Base-by-base conservation (phyloP, 1,140 invertebrate genomes). In the Cephus cinctus region DNA sequence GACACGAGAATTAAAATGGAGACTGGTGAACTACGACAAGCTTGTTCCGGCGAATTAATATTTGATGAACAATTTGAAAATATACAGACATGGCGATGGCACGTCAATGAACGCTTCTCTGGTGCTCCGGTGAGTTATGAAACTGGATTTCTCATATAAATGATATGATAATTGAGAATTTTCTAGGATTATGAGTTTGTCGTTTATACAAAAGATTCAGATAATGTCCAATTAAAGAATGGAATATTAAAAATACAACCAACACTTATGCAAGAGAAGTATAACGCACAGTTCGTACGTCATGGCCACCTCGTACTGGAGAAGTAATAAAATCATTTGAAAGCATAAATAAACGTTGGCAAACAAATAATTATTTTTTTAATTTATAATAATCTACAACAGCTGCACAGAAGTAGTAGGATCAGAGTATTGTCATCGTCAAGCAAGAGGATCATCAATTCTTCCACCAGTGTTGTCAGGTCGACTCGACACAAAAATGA, bases 401-500 rank as follows among this genome's bases (percentile, higher is more conserved):
- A 87, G 84, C 32, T 87, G 85, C 53, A 86, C 85, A 0, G 80
- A 78, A 8, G 49, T 62, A 25, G 9, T 55, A 21, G 52, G 45
- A 32, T 57, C 59, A 1, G 5, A 43, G 1, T 77, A 83, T 5
- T 87, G 86, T 55, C 60, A 54, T 8, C 73, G 76, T 15, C 50
- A 63, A 39, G 77, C 77, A 0, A 47, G 52, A 3, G 80, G 78
- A 1, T 77, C 71, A 3, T 69, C 78, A 12, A 84, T 86, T 44
- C 59, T 87, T 15, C 85, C 85, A 1, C 87, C 88, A 1, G 71
- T 89, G 1, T 69, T 82, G 12, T 88, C 87, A 1, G 86, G 83
- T 4, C 80, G 83, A 56, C 63, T 92, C 20, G 81, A 81, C 14
- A 88, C 87, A 0, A 81, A 80, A 46, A 50, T 52, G 16, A 66